phyloP scores from a whole-genome alignment of 1,140 invertebrate species.

The Scaptodrosophila lebanonensis region DNA sequence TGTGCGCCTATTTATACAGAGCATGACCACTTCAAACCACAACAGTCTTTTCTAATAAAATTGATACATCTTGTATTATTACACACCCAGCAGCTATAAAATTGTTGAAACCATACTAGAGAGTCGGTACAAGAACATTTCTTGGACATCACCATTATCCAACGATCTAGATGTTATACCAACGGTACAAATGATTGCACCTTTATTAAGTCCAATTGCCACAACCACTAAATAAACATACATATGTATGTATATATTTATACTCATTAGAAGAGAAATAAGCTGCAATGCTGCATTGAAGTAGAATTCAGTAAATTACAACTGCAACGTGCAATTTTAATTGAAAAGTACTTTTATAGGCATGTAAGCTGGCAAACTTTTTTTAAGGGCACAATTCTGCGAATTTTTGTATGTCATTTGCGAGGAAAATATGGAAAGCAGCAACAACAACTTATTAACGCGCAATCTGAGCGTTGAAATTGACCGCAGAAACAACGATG shows the following conservation, averaged over 20 bases:
- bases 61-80: too few species aligned
- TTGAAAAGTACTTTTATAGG: conserved; percentile 38
- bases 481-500: conserved; percentile 45
- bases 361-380: conserved; percentile 36
- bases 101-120: too few species aligned
- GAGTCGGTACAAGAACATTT: too few species aligned
- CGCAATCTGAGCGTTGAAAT: conserved; percentile 61
- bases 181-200: too few species aligned
- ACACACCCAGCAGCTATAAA: too few species aligned
- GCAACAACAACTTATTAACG: conserved; percentile 59
- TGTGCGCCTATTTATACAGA: too few species aligned
- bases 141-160: too few species aligned
- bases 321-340: conserved; percentile 16
- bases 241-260: conserved; percentile 35
- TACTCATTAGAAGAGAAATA: conserved; percentile 20
- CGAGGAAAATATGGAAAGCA: conserved; percentile 16
- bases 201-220: too few species aligned
- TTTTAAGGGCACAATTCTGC: conserved; percentile 54
- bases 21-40: too few species aligned
- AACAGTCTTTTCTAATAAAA: too few species aligned
- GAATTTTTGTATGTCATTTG: conserved; percentile 46
- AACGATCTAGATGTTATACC: too few species aligned
- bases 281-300: conserved; percentile 18
- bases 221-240: too few species aligned
- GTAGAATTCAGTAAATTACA: conserved; percentile 25